phyloP scores from a whole-genome alignment of 2,113 vertebrate genomes.

The Strix uralensis region DNA sequence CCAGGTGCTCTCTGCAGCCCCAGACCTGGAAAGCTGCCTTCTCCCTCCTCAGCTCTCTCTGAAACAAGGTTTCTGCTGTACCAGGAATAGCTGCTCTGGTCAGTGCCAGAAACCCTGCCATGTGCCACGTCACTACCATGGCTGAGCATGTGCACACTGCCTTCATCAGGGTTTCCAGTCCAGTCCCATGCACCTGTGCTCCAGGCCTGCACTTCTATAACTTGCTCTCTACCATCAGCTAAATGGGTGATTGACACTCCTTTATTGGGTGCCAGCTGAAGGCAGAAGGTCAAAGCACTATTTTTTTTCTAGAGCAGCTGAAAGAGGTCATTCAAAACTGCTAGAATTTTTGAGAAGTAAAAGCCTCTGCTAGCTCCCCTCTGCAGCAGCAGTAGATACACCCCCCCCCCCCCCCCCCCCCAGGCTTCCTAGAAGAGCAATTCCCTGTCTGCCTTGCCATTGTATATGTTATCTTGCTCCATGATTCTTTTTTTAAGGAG shows the following conservation, averaged over 20 bases:
- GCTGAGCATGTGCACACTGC: not conserved
- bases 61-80: not conserved
- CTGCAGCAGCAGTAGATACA: not conserved
- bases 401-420: fast-evolving
- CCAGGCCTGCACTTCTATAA: not conserved
- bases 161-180: not conserved
- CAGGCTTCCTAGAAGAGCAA: not conserved
- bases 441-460: not conserved
- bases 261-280: not conserved
- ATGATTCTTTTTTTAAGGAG: not conserved
- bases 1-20: not conserved
- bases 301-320: not conserved
- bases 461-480: not conserved
- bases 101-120: not conserved
- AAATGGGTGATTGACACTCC: not conserved
- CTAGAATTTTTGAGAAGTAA: not conserved
- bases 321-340: not conserved
- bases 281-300: not conserved
- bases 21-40: not conserved
- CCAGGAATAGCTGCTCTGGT: not conserved
- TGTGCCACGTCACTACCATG: fast-evolving
- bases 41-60: not conserved
- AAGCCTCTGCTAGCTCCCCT: not conserved
- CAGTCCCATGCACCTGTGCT: not conserved
- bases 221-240: not conserved